Evolutionary conservation across 35 echinoderm and acorn worm species (phyloP).

Genomic region (Apostichopus californicus): DNA sequence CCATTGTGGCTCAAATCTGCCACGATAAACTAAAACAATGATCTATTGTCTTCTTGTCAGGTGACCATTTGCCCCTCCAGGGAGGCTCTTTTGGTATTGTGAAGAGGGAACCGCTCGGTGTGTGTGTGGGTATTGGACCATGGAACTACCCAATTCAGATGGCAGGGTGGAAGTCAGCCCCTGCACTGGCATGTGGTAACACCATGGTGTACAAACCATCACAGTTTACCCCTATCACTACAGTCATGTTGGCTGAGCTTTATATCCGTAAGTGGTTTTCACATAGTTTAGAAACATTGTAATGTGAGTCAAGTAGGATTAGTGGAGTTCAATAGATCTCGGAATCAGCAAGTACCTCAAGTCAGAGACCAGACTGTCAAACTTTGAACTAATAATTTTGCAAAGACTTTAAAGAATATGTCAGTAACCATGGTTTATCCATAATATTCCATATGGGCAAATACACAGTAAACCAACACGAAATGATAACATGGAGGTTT

Average conservation of each 20-base stretch:
- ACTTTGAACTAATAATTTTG: too few relatives aligned
- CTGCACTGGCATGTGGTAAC: slow-evolving; percentile 87
- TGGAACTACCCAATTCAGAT: slow-evolving; percentile 98
- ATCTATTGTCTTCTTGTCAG: slow-evolving; percentile 45
- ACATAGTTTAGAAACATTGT: too few relatives aligned
- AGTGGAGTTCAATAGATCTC: too few relatives aligned
- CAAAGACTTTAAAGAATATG: too few relatives aligned
- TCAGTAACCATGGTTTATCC: too few relatives aligned
- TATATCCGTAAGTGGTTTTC: slow-evolving; percentile 51
- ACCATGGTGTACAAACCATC: slow-evolving; percentile 99
- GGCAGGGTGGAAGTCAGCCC: slow-evolving; percentile 88
- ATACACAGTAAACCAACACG: too few relatives aligned
- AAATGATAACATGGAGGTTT: too few relatives aligned
- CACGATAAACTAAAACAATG: neutral
- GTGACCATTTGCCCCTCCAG: slow-evolving; percentile 77
- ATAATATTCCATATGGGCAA: too few relatives aligned
- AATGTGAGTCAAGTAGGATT: too few relatives aligned
- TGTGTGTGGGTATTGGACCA: slow-evolving; percentile 93
- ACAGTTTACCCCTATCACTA: slow-evolving; percentile 82
- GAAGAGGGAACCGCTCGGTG: slow-evolving; percentile 83
- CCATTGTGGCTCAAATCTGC: neutral
- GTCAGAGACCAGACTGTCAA: too few relatives aligned
- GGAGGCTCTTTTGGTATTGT: slow-evolving; percentile 87
- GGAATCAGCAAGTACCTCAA: too few relatives aligned
- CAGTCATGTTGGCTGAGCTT: slow-evolving; percentile 80